Evolutionary conservation across 2,888 invertebrate genomes (phyloP).

Genomic region (Dilophus febrilis): DNA sequence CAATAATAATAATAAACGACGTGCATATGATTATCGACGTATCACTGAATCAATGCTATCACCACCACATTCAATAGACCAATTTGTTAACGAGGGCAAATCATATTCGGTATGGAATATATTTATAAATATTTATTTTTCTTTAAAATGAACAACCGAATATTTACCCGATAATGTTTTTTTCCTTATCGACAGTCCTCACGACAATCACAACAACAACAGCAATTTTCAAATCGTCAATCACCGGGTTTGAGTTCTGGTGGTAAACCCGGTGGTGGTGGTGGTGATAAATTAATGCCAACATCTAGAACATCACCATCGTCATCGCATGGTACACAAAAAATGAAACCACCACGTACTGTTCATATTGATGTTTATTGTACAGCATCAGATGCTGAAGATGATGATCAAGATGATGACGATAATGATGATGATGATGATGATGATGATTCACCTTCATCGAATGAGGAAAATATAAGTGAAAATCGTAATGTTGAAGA

Average conservation of each 20-base stretch:
- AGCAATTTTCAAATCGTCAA: too few species aligned
- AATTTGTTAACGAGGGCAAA: conserved; percentile 24
- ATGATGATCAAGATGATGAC: conserved; percentile 16
- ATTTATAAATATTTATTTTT: too few species aligned
- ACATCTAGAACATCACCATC: conserved; percentile 24
- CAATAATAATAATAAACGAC: conserved; percentile 12
- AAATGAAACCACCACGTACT: conserved; percentile 38
- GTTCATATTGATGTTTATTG: conserved; percentile 62
- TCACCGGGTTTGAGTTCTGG: conserved; percentile 14
- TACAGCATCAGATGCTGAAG: conserved; percentile 40
- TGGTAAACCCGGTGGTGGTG: too few species aligned
- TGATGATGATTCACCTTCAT: conserved; percentile 17
- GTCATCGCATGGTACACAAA: conserved; percentile 1
- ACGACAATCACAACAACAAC: too few species aligned
- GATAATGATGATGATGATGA: conserved; percentile 22
- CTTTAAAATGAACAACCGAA: too few species aligned
- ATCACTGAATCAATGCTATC: conserved; percentile 16
- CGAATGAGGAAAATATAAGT: conserved; percentile 22
- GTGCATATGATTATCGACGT: conserved; percentile 20
- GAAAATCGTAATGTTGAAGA: conserved; percentile 20
- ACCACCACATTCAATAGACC: conserved; percentile 8
- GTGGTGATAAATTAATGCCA: too few species aligned
- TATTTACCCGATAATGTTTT: too few species aligned
- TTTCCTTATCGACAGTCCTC: too few species aligned
- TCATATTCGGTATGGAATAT: conserved; percentile 26